Evolutionary conservation across 2,113 vertebrate genomes (phyloP), one percentile per base, ranked within the genome.

Genomic region (Uria aalge): DNA sequence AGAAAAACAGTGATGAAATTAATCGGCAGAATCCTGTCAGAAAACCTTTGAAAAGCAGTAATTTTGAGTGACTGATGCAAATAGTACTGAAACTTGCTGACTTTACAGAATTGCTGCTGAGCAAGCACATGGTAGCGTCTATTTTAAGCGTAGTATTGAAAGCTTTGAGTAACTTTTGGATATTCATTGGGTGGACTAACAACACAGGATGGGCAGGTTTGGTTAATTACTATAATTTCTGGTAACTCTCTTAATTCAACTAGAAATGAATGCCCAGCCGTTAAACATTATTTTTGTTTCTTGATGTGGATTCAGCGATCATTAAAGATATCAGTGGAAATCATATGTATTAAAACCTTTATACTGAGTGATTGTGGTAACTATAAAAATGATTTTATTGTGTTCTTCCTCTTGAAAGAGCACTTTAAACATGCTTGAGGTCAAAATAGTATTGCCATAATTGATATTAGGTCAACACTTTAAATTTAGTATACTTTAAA

Each of bases 1-100:
- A 86, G 74, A 71, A 82, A 73, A 94, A 62, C 69, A 91, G 47
- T 80, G 73, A 93, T 91, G 73, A 95, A 93, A 68, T 85, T 92
- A 55, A 85, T 91, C 23, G 81, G 73, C 69, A 79, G 12, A 89
- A 79, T 94, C 57, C 84, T 95, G 47, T 79, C 75, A 80, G 84
- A 76, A 94, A 96, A 77, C 67, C n/a, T 95, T 92, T 91, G 88
- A 80, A 89, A 86, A 95, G 29, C 38, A 67, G 71, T 91, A 71
- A 71, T 73, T 83, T 71, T 56, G 36, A 90, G 36, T 82, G 81
- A 63, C 64, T 92, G 86, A 84, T 81, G 52, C 43, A 72, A 52
- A 63, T 60, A 79, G 72, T 71, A 71, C 30, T 48, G 92, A 92
- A 17, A 22, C 64, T 73, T 92, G 53, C 63, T 89, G 59, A 64